Conservation (phyloP, 2,888 invertebrate species). For the Ligdia adustata region DNA sequence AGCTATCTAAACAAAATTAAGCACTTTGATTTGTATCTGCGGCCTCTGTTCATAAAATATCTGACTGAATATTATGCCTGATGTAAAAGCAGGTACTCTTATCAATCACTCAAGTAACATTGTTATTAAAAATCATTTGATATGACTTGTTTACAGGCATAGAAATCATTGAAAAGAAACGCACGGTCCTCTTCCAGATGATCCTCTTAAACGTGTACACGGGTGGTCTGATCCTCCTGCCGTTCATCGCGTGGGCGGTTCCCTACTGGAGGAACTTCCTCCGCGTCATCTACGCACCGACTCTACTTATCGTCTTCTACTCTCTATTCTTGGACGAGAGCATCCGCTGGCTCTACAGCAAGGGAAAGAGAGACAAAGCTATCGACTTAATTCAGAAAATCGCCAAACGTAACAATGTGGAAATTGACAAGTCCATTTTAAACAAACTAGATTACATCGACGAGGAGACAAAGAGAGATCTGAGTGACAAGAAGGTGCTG, state of each 20-base stretch:
- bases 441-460: constrained; percentile 62
- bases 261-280: constrained; percentile 77
- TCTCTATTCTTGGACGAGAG: constrained; percentile 74
- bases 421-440: constrained; percentile 54
- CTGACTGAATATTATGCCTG: no score
- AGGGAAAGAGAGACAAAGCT: constrained; percentile 64
- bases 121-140: no score
- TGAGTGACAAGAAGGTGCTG: constrained; percentile 61
- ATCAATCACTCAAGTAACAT: no score
- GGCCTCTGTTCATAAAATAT: no score
- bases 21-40: no score
- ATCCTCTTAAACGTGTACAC: constrained; percentile 75
- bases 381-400: constrained; percentile 66
- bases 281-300: constrained; percentile 71
- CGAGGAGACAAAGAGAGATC: constrained; percentile 49
- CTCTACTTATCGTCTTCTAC: constrained; percentile 66
- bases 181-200: constrained; percentile 71
- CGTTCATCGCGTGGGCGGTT: constrained; percentile 70
- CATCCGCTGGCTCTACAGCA: constrained; percentile 75
- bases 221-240: constrained; percentile 68
- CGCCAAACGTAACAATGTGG: constrained; percentile 62
- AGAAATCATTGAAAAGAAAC: constrained; percentile 73
- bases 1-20: no score
- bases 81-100: no score
- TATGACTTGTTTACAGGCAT: constrained; percentile 67